Percentiles rank a stretch among this genome's conserved stretches.
phyloP scores from a whole-genome alignment of 2,113 vertebrate genomes.

The Panurus biarmicus region DNA sequence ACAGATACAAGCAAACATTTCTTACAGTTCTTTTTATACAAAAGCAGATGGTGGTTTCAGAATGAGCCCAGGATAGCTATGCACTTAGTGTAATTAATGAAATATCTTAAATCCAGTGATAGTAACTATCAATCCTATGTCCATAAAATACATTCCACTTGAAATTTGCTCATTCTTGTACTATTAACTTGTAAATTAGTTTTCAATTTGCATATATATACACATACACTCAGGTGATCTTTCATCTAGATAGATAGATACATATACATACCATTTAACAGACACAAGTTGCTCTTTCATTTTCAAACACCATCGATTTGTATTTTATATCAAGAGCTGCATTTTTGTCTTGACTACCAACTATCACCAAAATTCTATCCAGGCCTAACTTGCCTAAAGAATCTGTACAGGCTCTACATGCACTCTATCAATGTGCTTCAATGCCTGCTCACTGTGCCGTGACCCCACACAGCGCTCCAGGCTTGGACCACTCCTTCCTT shows the following conservation, averaged over 20 bases:
- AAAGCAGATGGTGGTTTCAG: neutral
- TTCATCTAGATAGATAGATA: neutral
- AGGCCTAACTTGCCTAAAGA: neutral
- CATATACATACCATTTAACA: neutral
- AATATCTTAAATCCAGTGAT: neutral
- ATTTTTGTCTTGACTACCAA: neutral
- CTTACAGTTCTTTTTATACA: neutral
- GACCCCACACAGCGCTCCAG: neutral
- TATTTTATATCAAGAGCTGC: neutral
- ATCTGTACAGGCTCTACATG: neutral
- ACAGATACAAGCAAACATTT: neutral
- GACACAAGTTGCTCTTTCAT: neutral
- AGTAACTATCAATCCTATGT: neutral
- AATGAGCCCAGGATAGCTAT: neutral
- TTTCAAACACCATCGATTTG: neutral
- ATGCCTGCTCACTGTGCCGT: neutral
- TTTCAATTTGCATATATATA: neutral
- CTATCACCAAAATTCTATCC: neutral
- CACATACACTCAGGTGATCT: neutral
- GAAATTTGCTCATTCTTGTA: neutral
- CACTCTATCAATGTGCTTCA: fast-evolving
- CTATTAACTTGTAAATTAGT: neutral
- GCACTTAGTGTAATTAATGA: neutral
- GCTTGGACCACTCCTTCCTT: neutral
- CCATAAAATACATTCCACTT: neutral